Evolutionary conservation across 2,888 invertebrate species (phyloP).

Genomic region (Agonopterix heracliana): DNA sequence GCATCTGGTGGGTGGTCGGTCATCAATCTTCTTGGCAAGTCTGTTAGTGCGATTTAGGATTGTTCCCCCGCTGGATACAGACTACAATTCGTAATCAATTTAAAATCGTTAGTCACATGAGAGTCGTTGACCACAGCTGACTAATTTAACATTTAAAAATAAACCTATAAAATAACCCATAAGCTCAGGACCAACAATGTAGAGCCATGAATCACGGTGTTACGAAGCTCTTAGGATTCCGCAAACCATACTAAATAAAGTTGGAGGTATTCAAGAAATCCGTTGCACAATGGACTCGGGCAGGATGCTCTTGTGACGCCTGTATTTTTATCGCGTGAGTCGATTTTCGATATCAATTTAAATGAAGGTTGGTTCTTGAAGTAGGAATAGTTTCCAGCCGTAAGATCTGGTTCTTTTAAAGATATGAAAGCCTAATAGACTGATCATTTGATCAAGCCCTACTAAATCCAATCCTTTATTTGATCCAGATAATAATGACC

Average conservation of each 20-base stretch:
- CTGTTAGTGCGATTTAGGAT: too few species aligned
- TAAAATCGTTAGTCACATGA: too few species aligned
- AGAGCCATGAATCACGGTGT: slow-evolving; percentile 24
- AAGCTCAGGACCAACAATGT: slow-evolving; percentile 1
- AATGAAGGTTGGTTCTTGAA: background rate
- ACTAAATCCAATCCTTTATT: too few species aligned
- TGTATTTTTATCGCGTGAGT: slow-evolving; percentile 23
- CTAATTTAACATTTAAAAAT: background rate
- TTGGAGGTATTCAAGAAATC: slow-evolving; percentile 12
- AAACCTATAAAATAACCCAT: background rate
- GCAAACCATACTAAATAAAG: slow-evolving; percentile 19
- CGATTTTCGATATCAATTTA: slow-evolving; percentile 18
- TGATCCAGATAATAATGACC: too few species aligned
- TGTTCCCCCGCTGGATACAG: too few species aligned
- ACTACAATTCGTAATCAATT: too few species aligned
- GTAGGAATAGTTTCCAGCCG: too few species aligned
- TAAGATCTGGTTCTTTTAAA: too few species aligned
- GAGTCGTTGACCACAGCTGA: background rate
- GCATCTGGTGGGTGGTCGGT: too few species aligned
- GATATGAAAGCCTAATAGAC: too few species aligned
- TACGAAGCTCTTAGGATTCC: slow-evolving; percentile 21
- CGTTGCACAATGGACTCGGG: slow-evolving; percentile 11
- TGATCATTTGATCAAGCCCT: too few species aligned
- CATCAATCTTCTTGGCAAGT: too few species aligned
- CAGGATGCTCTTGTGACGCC: slow-evolving; percentile 21